Evolutionary conservation across 2,113 vertebrate genomes (phyloP).

Genomic region (Abramis brama): DNA sequence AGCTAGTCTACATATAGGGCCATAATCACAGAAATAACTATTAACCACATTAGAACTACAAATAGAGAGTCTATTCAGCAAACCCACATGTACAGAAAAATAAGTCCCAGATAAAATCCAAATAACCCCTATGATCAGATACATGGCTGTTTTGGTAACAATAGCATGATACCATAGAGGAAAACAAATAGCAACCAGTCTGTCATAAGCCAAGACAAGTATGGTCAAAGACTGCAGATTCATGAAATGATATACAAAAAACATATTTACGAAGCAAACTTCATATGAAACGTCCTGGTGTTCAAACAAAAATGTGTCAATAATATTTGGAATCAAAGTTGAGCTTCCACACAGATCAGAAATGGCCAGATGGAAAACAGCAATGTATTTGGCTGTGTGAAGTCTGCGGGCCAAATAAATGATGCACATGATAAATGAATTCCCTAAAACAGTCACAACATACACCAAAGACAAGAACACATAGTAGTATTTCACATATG

Average conservation of each 20-base stretch:
- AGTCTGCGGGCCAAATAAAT: constrained; percentile 35
- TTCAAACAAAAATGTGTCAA: constrained; percentile 44
- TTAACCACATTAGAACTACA: constrained; percentile 23
- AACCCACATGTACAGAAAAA: background rate
- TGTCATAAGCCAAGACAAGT: constrained; percentile 68
- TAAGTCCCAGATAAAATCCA: background rate
- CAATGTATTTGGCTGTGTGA: constrained; percentile 55
- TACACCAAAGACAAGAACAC: constrained; percentile 51
- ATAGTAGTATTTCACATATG: constrained; percentile 47
- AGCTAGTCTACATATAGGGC: background rate
- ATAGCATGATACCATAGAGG: constrained; percentile 64
- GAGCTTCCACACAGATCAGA: constrained; percentile 55
- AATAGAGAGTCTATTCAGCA: background rate
- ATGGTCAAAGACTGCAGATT: constrained; percentile 9
- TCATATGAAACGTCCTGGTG: constrained; percentile 59
- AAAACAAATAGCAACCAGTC: constrained; percentile 70
- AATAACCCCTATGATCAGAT: constrained; percentile 27
- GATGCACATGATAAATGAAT: constrained; percentile 34
- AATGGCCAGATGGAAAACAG: constrained; percentile 49
- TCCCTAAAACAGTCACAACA: constrained; percentile 44
- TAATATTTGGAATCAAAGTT: constrained; percentile 48
- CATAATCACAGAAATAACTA: constrained; percentile 20
- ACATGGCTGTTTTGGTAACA: constrained; percentile 64
- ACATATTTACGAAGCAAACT: constrained; percentile 56
- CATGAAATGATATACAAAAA: constrained; percentile 8